Evolutionary conservation across 2,888 invertebrate species (phyloP).

Genomic region (Drosophila pseudotalamancana): DNA sequence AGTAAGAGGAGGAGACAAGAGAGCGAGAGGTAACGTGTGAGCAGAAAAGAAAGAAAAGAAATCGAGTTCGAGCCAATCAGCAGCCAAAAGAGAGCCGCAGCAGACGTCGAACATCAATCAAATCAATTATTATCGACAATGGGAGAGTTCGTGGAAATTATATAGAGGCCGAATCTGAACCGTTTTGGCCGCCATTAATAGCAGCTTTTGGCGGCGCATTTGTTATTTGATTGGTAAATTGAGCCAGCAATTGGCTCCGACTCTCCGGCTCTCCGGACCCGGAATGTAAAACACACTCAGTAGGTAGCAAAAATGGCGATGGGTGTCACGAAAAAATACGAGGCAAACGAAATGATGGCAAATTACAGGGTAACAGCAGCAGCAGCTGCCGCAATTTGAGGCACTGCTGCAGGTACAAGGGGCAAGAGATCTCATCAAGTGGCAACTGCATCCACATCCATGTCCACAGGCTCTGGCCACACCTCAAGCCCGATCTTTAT

Average conservation of each 20-base stretch:
- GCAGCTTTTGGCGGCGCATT: conserved; percentile 74
- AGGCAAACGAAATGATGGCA: conserved; percentile 29
- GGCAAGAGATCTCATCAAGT: conserved; percentile 1
- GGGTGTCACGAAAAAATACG: conserved; percentile 48
- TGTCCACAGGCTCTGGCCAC: conserved; percentile 33
- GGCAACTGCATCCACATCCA: conserved; percentile 17
- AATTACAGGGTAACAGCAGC: conserved; percentile 64
- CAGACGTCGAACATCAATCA: conserved; percentile 81
- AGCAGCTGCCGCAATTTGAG: conserved; percentile 16
- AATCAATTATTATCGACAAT: conserved; percentile 84
- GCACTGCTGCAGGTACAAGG: not conserved
- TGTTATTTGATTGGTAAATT: conserved; percentile 83
- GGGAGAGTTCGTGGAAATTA: conserved; percentile 72
- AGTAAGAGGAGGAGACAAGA: conserved; percentile 18
- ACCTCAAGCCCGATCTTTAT: conserved; percentile 42
- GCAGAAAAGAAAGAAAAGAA: conserved; percentile 3
- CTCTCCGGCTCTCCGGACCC: too few species aligned
- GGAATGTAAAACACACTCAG: conserved; percentile 75
- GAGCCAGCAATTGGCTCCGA: conserved; percentile 45
- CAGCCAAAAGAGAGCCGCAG: conserved; percentile 39
- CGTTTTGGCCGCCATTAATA: conserved; percentile 77
- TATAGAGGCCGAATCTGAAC: conserved; percentile 37
- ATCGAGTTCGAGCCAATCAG: conserved; percentile 65
- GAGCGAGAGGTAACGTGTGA: conserved; percentile 24
- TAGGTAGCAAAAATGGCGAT: conserved; percentile 75